phyloP scores from a whole-genome alignment of 1,140 invertebrate genomes.

The Atopsyche davidsoni region DNA sequence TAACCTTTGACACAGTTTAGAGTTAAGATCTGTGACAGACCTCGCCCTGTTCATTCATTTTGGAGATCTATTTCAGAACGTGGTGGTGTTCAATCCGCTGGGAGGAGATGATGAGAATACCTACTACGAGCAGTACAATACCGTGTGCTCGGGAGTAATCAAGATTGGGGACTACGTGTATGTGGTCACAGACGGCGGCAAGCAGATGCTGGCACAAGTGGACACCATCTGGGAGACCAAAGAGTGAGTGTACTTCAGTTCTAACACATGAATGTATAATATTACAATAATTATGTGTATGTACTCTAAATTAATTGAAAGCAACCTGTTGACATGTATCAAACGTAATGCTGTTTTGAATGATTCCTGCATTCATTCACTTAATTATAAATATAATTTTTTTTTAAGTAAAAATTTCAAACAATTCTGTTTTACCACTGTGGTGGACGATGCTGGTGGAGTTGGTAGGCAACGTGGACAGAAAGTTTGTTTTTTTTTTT shows the following conservation, averaged over 20 bases:
- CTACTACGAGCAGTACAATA: conserved; percentile 91
- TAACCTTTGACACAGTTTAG: no score
- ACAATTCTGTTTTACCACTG: background rate
- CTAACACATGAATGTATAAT: no score
- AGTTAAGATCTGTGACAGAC: no score
- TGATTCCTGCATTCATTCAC: background rate
- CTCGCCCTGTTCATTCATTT: no score
- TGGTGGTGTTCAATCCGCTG: conserved; percentile 59
- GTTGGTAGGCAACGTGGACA: no score
- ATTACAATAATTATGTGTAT: no score
- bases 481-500: no score
- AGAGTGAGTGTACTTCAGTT: no score
- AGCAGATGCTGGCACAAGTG: conserved; percentile 87
- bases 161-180: conserved; percentile 93
- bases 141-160: conserved; percentile 69
- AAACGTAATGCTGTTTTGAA: background rate
- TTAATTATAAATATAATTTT: background rate
- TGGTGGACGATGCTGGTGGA: no score
- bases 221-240: conserved; percentile 90
- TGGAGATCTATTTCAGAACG: conserved; percentile 66
- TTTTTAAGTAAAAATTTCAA: background rate
- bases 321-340: no score
- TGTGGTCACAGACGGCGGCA: conserved; percentile 78
- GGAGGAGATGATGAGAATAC: conserved; percentile 66
- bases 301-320: no score